Base-by-base conservation (phyloP, 2,797 vertebrate species). In the Rhinogobio ventralis region DNA sequence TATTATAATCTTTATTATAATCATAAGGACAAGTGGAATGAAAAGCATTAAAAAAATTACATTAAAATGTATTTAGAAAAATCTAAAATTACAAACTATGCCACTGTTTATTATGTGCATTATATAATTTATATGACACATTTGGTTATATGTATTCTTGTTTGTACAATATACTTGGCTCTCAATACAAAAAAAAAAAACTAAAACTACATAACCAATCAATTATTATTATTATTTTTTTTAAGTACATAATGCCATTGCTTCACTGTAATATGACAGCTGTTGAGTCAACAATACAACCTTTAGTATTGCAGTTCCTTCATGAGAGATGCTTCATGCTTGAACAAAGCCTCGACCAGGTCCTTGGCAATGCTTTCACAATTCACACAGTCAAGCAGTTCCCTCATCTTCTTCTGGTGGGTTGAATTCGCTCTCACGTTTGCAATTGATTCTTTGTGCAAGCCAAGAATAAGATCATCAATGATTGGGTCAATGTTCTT, bases 401-500 rank as follows among this genome's bases (percentile, higher is more conserved):
- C 69, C 75, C 88, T 84, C 87, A 90, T 89, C 74, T 79, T 85
- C 0, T 14, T 19, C 30, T 87, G 71, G 15, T 36, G 0, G 6
- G 86, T 89, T 46, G 2, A 0, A 8, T 79, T 7, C 4, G 74
- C 53, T 45, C 57, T 81, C 51, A 89, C 80, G 20, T 15, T 46
- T n/a, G 86, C 80, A 25, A 51, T 25, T 28, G 17, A 62, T 80
- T 90, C 88, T 9, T 4, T 1, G 2, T 78, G 80, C 20, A 73
- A 76, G 1, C 57, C 28, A 42, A 42, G 39, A 42, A 42, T 9
- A 3, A 90, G 74, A 19, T 67, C 51, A 67, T 90, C 90, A 25
- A 87, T 23, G 42, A 89, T 49, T 30, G 71, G n/a, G 7, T 77
- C 69, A n/a, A 85, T 36, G 15, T 80, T 79, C 78, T 82, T 89